Evolutionary conservation across 2,113 vertebrate genomes (phyloP), one percentile per base, ranked within the genome.

Genomic region (Ibidorhyncha struthersii): DNA sequence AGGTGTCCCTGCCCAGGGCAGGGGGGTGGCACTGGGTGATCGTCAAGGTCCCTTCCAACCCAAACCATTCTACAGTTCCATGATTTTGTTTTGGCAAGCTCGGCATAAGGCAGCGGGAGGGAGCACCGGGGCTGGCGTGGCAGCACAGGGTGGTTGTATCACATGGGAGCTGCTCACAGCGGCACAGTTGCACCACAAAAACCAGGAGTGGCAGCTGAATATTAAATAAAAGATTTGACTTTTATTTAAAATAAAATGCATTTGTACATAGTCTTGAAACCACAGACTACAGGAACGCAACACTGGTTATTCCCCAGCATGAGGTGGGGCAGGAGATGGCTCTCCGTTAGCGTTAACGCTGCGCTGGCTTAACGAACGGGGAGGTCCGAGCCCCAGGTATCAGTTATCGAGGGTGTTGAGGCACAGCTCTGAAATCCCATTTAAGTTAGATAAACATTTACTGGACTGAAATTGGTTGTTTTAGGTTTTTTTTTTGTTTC

Each of bases 161-260:
- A 8, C 6, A 19, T 0, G 12, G 85, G 43, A 63, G 3, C 8
- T 29, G 12, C 49, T 49, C 22, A 49, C 22, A 11, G 49, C 22
- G 7, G 49, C 47, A 3, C 29, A 32, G 52, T 8, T 2, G 9
- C 62, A 74, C 74, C 86, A 91, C 29, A 86, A 94, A 80, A 95
- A 69, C 71, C 81, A 90, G 71, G 36, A 69, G 59, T 8, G 21
- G 92, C 91, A 87, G 92, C 92, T 25, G 65, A 63, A 45, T 13
- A 50, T 97, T 98, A 98, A 98, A 98, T 99, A 98, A 98, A 99
- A 98, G 97, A 95, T 94, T 94, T 93, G 94, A 94, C 97, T 98
- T 99, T 99, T 99, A 99, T 99, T 99, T 98, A 98, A 98, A 99
- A 98, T 98, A 98, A 98, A 98, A 98, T 97, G 98, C 95, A 98